Evolutionary conservation across 92 coral and sea anemone species (phyloP), one percentile per base, ranked within the genome.

Genomic region (Bergia puertoricense): DNA sequence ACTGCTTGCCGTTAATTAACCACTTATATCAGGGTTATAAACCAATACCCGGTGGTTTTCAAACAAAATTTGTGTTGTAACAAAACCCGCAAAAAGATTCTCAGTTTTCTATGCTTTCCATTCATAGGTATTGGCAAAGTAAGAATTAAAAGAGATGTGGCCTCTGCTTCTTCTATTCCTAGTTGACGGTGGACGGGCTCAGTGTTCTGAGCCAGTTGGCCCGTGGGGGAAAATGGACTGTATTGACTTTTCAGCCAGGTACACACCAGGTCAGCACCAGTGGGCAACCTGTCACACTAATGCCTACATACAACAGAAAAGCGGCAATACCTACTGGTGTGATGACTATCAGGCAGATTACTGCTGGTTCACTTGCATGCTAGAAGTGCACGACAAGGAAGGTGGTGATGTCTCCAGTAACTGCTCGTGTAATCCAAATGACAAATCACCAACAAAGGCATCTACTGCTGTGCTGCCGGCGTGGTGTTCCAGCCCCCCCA

Each of bases 361-460:
- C 75, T 94, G 97, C 38, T 93, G 82, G 85, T 94, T 91, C 88
- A 94, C 93, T 81, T 94, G 97, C 75, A 94, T 94, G 97, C 1
- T 94, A 23, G 97, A 94, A 45, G 95, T 88, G n/a, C 82, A 94
- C 74, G 15, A 7, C 75, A 89, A 77, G 62, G 65, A 68, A 0
- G 3, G 13, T 38, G 97, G 97, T 68, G n/a, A 71, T 13, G 92
- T 94, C 22, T 54, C 86, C 4, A 74, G 57, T 0, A 54, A 54
- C 16, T 54, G 59, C 18, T 82, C 77, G 8, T 90, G 93, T 67
- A 2, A 38, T 45, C 56, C 65, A 38, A 6, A 9, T 42, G 66
- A 15, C 2, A 74, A 15, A 14, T 6, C 42, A 11, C 41, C 38
- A 39, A 78, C 65, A 40, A 56, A 81, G 51, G 50, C 74, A 36